Conservation (phyloP, 2,113 vertebrate genomes). For the Campylomormyrus numenius region DNA sequence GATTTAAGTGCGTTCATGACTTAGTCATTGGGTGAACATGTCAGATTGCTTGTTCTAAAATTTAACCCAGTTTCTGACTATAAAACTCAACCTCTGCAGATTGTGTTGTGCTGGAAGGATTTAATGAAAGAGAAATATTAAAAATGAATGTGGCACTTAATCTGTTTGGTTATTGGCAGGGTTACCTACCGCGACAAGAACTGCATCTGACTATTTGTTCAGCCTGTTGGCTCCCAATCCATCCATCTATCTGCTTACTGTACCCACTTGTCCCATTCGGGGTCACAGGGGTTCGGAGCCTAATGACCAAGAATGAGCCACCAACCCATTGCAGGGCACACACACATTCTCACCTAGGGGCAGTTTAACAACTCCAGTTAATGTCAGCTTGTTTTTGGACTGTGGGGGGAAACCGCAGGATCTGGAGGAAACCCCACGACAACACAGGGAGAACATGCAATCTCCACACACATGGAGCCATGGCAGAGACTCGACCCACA, state of each 20-base stretch:
- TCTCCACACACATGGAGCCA: neutral
- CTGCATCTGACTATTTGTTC: conserved; percentile 32
- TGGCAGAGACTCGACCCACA: neutral
- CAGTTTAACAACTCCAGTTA: neutral
- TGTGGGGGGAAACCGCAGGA: neutral
- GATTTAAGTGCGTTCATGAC: neutral
- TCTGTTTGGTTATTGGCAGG: conserved; percentile 36
- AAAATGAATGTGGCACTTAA: conserved; percentile 51
- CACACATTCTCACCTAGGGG: neutral
- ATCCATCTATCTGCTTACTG: neutral
- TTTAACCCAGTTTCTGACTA: neutral
- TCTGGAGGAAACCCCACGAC: neutral
- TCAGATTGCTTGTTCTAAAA: neutral
- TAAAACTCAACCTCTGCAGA: conserved; percentile 28
- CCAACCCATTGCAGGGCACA: neutral
- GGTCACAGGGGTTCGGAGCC: neutral
- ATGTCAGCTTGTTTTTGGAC: neutral
- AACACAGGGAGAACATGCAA: neutral
- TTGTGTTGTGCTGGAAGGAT: conserved; percentile 28
- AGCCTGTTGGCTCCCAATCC: conserved; percentile 26
- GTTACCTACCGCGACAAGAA: conserved; percentile 36
- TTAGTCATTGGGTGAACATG: neutral
- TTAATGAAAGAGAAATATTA: conserved; percentile 39
- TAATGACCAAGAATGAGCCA: neutral
- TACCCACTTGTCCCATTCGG: neutral